A percentile compares a stretch with the other conserved stretches of the same genome.
phyloP scores from a whole-genome alignment of 2,888 invertebrate genomes.

The Celastrina argiolus region DNA sequence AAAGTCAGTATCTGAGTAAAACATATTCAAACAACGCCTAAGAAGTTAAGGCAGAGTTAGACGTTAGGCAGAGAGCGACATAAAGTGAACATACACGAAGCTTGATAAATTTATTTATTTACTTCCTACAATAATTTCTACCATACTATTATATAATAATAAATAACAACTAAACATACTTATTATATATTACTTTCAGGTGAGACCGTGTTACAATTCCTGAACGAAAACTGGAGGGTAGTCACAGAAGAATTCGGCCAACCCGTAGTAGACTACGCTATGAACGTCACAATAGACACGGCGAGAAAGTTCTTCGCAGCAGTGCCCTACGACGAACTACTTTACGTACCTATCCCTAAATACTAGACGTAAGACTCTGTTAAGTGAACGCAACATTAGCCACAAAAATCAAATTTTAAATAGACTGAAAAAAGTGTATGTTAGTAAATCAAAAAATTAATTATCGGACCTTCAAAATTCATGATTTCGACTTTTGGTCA shows the following conservation, averaged over 20 bases:
- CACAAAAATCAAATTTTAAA: background rate
- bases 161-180: too few species aligned
- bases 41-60: too few species aligned
- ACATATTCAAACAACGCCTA: too few species aligned
- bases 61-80: too few species aligned
- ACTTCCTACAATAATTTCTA: too few species aligned
- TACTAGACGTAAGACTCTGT: slow-evolving; percentile 42
- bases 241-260: slow-evolving; percentile 71
- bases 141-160: background rate
- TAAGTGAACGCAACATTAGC: background rate
- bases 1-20: too few species aligned
- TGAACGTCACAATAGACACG: slow-evolving; percentile 64
- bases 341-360: slow-evolving; percentile 66
- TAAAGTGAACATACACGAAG: too few species aligned
- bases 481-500: too few species aligned
- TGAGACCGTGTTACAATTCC: slow-evolving; percentile 64
- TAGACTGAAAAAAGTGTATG: background rate
- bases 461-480: too few species aligned
- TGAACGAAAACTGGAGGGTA: slow-evolving; percentile 70
- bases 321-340: slow-evolving; percentile 65
- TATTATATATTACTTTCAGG: slow-evolving; percentile 45
- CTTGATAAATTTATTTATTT: too few species aligned
- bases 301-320: slow-evolving; percentile 68
- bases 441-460: background rate
- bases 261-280: slow-evolving; percentile 67